Percentiles rank a stretch among this genome's conserved stretches.
Conservation (phyloP, 2,888 invertebrate genomes). For the Autographa gamma region DNA sequence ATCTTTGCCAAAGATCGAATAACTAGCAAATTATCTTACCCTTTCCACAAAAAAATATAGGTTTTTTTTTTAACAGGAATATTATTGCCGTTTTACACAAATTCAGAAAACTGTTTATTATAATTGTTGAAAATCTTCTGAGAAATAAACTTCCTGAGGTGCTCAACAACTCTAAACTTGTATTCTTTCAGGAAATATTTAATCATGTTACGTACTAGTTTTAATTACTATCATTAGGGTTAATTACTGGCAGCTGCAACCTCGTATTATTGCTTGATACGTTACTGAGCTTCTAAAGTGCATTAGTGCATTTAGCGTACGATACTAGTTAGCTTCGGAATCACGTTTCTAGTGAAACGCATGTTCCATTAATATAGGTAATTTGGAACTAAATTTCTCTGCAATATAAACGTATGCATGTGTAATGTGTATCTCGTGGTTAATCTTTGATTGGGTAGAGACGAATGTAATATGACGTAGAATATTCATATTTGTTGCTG, state of each 20-base stretch:
- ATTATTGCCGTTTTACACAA: too few relatives aligned
- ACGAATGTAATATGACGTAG: neutral
- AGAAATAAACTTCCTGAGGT: neutral
- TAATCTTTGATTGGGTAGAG: neutral
- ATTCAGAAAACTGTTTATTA: neutral
- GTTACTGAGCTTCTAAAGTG: neutral
- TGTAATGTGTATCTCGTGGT: neutral
- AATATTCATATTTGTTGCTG: too few relatives aligned
- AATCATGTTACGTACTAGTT: slow-evolving; percentile 3
- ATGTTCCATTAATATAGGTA: neutral
- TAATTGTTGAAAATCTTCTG: neutral
- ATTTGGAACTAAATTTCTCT: neutral
- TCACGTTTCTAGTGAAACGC: slow-evolving; percentile 14
- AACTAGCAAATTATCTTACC: too few relatives aligned
- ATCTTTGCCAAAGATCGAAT: too few relatives aligned
- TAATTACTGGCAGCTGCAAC: slow-evolving; percentile 7
- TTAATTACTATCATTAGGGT: slow-evolving; percentile 7
- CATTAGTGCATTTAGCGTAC: slow-evolving; percentile 3
- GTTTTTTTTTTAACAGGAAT: too few relatives aligned
- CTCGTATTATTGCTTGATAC: neutral
- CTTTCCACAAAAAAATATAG: too few relatives aligned
- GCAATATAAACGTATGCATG: neutral
- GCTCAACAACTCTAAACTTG: neutral
- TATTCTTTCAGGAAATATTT: neutral
- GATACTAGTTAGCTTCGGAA: neutral